Evolutionary conservation across 2,888 invertebrate genomes (phyloP), one percentile per base, ranked within the genome.

Genomic region (Luperina testacea): DNA sequence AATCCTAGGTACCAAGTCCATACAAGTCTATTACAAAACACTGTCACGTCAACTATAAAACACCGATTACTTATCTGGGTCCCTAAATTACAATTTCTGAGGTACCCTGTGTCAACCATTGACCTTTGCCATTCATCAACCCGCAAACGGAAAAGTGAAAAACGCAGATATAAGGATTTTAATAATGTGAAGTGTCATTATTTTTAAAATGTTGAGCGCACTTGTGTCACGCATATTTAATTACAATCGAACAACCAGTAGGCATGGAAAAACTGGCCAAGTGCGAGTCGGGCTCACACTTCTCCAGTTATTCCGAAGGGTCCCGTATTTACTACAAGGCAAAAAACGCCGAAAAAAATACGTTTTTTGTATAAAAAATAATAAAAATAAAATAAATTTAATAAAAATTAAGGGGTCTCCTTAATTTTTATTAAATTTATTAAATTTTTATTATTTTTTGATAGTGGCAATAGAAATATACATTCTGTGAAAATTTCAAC

Each of bases 111-210:
- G 82, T 82, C 87, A 85, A 82, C 70, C 90, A 81, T 88, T 90
- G 91, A 90, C 90, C 90, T 90, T 89, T 75, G 74, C 83, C 73
- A 90, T 91, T 89, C 85, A 88, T 91, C 88, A 88, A 75, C 68
- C 65, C 57, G 74, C 65, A 81, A 82, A 88, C 84, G 81, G 64
- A 77, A 83, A 84, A 88, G 81, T 88, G 77, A 87, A 87, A 81
- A 87, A 84, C 85, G 32, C 73, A 38, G 87, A 80, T 87, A 38
- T 83, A 80, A 27, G 64, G 5, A 42, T 63, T 75, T 72, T 73
- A 71, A 71, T 51, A 32, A 17, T 65, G 38, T 24, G 68, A 79
- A 75, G 75, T 74, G 83, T 27, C 73, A 45, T 24, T 20, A 53
- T 9, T 65, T 51, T 61, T 24, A 0, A 20, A 6, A 24, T 32